Evolutionary conservation across 1,140 invertebrate species (phyloP).

Genomic region (Stenopsyche tienmushanensis): DNA sequence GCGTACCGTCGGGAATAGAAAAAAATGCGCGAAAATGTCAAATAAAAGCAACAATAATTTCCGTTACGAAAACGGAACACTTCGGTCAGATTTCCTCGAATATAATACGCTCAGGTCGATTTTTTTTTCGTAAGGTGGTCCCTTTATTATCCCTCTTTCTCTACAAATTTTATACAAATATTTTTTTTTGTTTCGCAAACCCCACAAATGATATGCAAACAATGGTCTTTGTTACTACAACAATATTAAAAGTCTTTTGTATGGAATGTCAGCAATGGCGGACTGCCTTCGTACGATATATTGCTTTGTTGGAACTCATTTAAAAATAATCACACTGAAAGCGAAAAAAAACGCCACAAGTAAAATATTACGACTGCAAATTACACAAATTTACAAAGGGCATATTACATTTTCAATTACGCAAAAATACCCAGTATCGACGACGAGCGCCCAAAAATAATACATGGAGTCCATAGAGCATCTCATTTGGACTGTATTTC

Average conservation of each 20-base stretch:
- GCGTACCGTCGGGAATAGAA: background rate
- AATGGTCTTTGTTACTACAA: conserved; percentile 32
- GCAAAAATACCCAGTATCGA: no score
- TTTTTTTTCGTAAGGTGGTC: background rate
- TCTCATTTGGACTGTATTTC: no score
- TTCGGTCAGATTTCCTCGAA: background rate
- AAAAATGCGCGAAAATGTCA: background rate
- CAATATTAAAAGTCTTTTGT: conserved; percentile 30
- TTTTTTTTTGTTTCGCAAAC: conserved; percentile 30
- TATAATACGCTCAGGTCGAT: background rate
- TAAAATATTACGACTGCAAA: no score
- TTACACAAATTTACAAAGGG: no score
- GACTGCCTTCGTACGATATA: conserved; percentile 14
- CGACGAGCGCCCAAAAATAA: no score
- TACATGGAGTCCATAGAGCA: no score
- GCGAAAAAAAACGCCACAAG: no score
- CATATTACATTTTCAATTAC: no score
- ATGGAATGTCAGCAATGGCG: conserved; percentile 28
- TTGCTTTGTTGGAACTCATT: conserved; percentile 10
- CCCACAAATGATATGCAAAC: conserved; percentile 28
- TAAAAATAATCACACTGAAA: conserved; percentile 15
- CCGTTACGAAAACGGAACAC: background rate
- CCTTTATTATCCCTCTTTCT: conserved; percentile 2
- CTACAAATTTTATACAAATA: conserved; percentile 29
- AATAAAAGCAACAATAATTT: background rate